These are phyloP conservation scores for Apamea crenata DNA, from an alignment of 2,888 invertebrate species.

Conservation along the genomic window DNA sequence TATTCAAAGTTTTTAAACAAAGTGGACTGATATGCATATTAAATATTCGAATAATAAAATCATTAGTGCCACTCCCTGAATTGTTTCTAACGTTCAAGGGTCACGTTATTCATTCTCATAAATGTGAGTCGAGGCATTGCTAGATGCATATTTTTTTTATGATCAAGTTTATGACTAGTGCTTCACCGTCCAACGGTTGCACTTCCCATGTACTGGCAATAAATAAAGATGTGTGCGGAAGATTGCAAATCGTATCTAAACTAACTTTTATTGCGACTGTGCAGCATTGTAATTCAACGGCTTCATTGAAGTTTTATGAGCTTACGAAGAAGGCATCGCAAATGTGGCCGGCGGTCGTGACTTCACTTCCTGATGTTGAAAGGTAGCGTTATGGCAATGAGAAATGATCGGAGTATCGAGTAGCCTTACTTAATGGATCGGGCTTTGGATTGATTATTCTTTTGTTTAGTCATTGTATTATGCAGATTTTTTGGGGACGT, in stretches of 20 bases:
- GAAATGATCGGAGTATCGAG: constrained; percentile 73
- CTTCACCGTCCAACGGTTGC: constrained; percentile 47
- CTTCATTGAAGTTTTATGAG: constrained; percentile 88
- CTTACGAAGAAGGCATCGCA: constrained; percentile 86
- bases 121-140: constrained; percentile 31
- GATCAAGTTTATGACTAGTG: constrained; percentile 56
- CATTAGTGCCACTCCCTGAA: constrained; percentile 60
- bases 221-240: constrained; percentile 69
- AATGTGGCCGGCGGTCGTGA: constrained; percentile 82
- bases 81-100: constrained; percentile 55
- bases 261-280: constrained; percentile 79
- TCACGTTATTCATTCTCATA: constrained; percentile 53
- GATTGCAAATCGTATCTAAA: constrained; percentile 82
- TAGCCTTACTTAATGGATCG: constrained; percentile 58
- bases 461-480: constrained; percentile 64
- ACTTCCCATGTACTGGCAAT: constrained; percentile 57
- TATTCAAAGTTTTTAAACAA: constrained; percentile 12
- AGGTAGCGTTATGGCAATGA: constrained; percentile 80
- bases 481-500: constrained; percentile 54
- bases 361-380: constrained; percentile 85
- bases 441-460: constrained; percentile 61
- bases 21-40: constrained; percentile 14
- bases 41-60: constrained; percentile 47
- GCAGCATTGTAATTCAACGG: constrained; percentile 86
- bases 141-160: constrained; percentile 60